Evolutionary conservation across 64 coral and sea anemone genomes (phyloP), one percentile per base, ranked within the genome.

Genomic region (Montipora efflorescens): DNA sequence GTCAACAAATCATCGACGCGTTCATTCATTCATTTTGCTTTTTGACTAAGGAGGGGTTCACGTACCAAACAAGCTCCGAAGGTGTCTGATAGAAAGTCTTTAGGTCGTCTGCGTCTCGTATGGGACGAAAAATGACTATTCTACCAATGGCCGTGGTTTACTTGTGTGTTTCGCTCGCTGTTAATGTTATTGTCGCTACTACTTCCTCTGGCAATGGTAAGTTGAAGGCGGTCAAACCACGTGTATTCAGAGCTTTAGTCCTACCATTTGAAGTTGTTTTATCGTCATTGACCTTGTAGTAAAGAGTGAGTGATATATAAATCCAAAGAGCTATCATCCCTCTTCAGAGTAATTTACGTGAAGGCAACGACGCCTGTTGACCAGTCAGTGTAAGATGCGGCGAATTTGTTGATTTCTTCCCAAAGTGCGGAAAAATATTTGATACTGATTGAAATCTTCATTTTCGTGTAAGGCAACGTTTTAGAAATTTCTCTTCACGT

Each of bases 1-100:
- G 79, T 82, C 80, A 82, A 62, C 79, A 82, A 84, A 67, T 67
- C 81, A 69, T 51, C 70, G 23, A 18, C 18, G 6, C 25, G 43
- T 69, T 83, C 81, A 83, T 84, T 84, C 81, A 67, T 69, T 36
- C 36, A 36, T 36, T 36, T 36, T 36, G 36, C 1, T 36, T 2
- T 36, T 36, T 36, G 36, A 36, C 0, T 36, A 36, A 62, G 15
- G 11, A 20, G 23, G 19, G 80, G 53, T 6, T 57, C 53, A 57
- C 2, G 1, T 9, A 67, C 2, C 3, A 69, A 16, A 46, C 13
- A 72, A 67, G 5, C 47, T 36, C 36, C 20, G 16, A 69, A 86
- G 4, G 5, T 51, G 66, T 20, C 25, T 49, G 16, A 45, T 1
- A 18, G 76, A 78, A 78, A 78, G 12, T 50, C 9, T 85, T 16